phyloP scores from a whole-genome alignment of 1,140 invertebrate genomes.

The Anagrus nilaparvatae region DNA sequence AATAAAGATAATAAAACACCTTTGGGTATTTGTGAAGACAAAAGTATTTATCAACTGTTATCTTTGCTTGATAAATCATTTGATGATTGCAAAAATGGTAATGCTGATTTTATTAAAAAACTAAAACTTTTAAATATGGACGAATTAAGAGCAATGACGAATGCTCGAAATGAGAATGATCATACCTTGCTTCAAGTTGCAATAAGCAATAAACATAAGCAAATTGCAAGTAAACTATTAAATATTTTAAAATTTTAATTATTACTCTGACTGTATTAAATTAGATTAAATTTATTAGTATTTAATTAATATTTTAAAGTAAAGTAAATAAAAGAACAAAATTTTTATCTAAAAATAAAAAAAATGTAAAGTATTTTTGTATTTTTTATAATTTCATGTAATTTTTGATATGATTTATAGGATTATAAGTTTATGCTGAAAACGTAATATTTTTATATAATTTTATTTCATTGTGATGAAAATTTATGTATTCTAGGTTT shows the following conservation, averaged over 20 bases:
- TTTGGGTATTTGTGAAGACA: conserved; percentile 10
- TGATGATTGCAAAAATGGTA: conserved; percentile 15
- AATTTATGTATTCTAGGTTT: too few relatives aligned
- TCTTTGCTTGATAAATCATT: conserved; percentile 14
- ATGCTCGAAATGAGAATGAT: conserved; percentile 8
- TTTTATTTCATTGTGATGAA: too few relatives aligned
- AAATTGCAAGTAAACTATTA: conserved; percentile 3
- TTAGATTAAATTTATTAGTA: too few relatives aligned
- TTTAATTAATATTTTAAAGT: too few relatives aligned
- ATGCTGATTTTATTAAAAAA: conserved; percentile 8
- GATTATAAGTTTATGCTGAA: too few relatives aligned
- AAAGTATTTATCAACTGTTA: conserved; percentile 9
- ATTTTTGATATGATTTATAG: too few relatives aligned
- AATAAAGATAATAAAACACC: conserved; percentile 13
- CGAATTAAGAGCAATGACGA: conserved; percentile 10
- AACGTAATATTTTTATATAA: too few relatives aligned
- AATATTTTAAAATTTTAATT: not conserved
- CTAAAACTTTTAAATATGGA: conserved; percentile 8
- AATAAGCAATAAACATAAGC: conserved; percentile 6
- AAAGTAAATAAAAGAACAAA: too few relatives aligned
- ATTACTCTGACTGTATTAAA: too few relatives aligned
- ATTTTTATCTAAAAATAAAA: too few relatives aligned
- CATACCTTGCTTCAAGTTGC: conserved; percentile 1
- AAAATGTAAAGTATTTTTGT: too few relatives aligned
- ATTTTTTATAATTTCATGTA: too few relatives aligned